phyloP scores from a whole-genome alignment of 1,140 invertebrate species.

The Eciton burchellii region DNA sequence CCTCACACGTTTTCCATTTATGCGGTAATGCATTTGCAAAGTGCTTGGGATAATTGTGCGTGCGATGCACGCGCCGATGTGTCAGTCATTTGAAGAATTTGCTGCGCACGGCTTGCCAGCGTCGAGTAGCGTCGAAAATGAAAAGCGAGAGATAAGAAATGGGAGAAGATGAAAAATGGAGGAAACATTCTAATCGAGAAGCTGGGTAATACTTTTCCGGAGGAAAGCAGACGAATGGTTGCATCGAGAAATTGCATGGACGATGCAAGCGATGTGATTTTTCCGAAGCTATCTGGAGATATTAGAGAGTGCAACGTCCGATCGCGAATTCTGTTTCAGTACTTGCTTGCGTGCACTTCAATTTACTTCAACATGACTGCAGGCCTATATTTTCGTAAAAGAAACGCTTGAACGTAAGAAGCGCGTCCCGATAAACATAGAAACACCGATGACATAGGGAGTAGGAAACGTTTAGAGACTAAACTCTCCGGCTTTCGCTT shows the following conservation, averaged over 20 bases:
- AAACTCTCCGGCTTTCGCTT: constrained; percentile 29
- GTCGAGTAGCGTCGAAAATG: background rate
- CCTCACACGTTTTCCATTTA: background rate
- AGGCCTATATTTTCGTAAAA: constrained; percentile 18
- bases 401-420: constrained; percentile 5
- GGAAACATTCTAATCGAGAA: background rate
- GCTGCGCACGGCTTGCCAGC: background rate
- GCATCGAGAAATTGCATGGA: background rate
- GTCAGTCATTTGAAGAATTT: too few species aligned
- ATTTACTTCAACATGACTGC: constrained; percentile 16
- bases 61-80: too few species aligned
- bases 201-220: background rate
- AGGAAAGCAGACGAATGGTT: background rate
- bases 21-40: background rate
- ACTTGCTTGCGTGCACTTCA: background rate
- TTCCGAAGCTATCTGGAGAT: background rate
- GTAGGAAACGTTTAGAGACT: background rate
- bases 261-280: constrained; percentile 7
- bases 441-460: background rate
- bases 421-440: constrained; percentile 11
- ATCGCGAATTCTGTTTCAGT: background rate
- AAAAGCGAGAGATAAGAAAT: background rate
- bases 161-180: background rate
- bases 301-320: constrained; percentile 2
- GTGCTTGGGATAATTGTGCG: too few species aligned